Base-by-base conservation (phyloP, 2,888 invertebrate species). In the Apeira syringaria region DNA sequence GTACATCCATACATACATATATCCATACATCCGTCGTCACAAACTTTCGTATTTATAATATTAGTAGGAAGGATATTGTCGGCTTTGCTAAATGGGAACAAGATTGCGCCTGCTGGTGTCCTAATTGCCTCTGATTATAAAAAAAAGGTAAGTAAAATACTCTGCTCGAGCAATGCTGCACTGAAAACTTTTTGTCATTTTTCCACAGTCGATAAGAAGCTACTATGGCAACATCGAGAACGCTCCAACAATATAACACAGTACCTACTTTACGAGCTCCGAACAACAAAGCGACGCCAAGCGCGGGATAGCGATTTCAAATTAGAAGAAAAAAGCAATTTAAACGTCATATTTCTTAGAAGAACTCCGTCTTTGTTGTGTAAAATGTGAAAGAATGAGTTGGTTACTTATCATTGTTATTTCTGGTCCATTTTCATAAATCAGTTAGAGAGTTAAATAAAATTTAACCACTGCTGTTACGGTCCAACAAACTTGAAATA, bases 241-340 rank as follows among this genome's bases (percentile, higher is more conserved):
- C 18, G n/a, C 18, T 9, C 17, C 20, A 18, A 44, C 43, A 37
- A 31, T 36, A 43, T 27, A 32, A 38, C 33, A 30, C 38, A 25
- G 36, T 36, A 36, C 26, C 12, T 32, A 27, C 43, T 50, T 34
- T 36, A 45, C 26, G 25, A 47, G 38, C 38, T 13, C 31, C 22
- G 35, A 48, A 41, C 32, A 33, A 45, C 49, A 48, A 56, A 48
- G 43, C 26, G 35, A 41, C 40, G 34, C 29, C 27, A 36, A 39
- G 36, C 41, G 35, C 31, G 33, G 33, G 46, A 47, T 42, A 44
- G 43, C 48, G 47, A 50, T 50, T 51, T 49, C 35, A 53, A 56
- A 48, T 50, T 47, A 47, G 26, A 50, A 37, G 35, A 45, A 50
- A 39, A 52, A 47, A 35, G 37, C 38, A 46, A 46, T 47, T 46